Conservation (phyloP, 2,797 vertebrate genomes). For the Esox lucius region DNA sequence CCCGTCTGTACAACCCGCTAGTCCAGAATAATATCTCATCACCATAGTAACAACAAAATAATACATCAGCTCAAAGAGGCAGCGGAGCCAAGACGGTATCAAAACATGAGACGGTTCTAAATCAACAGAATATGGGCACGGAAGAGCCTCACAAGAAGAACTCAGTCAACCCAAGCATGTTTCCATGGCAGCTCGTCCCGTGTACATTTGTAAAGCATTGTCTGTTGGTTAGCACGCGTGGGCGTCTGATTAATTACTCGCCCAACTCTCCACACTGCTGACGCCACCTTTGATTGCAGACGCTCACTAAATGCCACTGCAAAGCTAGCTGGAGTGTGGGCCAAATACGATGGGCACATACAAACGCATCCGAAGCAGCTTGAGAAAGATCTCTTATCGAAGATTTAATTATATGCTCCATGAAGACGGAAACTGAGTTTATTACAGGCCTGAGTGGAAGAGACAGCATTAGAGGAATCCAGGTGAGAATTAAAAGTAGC, state of each 20-base stretch:
- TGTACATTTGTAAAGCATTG: slow-evolving; percentile 57
- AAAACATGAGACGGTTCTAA: background rate
- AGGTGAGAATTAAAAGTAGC: background rate
- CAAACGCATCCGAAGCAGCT: slow-evolving; percentile 39
- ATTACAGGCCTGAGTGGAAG: background rate
- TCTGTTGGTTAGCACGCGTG: slow-evolving; percentile 54
- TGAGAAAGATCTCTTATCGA: slow-evolving; percentile 22
- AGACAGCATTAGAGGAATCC: background rate
- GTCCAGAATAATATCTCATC: background rate
- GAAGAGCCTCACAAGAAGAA: slow-evolving; percentile 24
- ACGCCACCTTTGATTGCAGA: slow-evolving; percentile 58
- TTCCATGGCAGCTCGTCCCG: slow-evolving; percentile 64
- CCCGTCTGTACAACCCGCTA: background rate
- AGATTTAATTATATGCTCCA: slow-evolving; percentile 51
- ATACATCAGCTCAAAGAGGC: background rate
- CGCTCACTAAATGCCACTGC: slow-evolving; percentile 50
- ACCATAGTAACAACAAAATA: background rate
- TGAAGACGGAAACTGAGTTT: slow-evolving; percentile 33
- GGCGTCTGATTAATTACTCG: slow-evolving; percentile 55
- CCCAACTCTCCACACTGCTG: slow-evolving; percentile 36
- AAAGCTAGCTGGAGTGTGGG: slow-evolving; percentile 29
- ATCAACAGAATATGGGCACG: background rate
- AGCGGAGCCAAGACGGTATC: background rate
- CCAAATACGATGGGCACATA: slow-evolving; percentile 37
- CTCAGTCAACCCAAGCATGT: slow-evolving; percentile 52